Base-by-base conservation (phyloP, 2,113 vertebrate genomes). In the Bucco capensis region DNA sequence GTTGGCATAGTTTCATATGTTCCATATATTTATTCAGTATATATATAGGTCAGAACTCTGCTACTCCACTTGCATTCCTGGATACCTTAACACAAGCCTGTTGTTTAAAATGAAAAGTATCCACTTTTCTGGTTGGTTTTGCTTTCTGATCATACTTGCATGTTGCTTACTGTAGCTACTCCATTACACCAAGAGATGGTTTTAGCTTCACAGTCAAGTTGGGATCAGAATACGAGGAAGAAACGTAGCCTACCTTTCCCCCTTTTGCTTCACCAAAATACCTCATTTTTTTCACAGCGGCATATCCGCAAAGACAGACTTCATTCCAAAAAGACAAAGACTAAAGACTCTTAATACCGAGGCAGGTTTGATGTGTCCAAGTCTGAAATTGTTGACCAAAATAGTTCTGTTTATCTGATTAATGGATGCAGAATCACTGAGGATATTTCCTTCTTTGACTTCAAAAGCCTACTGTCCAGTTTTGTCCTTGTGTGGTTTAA, bases 311-410 rank as follows among this genome's bases (percentile, higher is more conserved):
- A 40, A 87, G n/a, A 50, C 5, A 78, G 30, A 16, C 21, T 66
- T 83, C 27, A 64, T 74, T 78, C 23, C 24, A 42, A 31, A 76
- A 79, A 90, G 64, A 44, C 4, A 80, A 38, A 84, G 7, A 18
- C 50, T 38, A 81, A 75, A 75, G 57, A 82, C 14, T 35, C 12
- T 37, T 33, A 71, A 64, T 42, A 77, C 8, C 49, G 46, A 18
- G 3, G 30, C 38, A 75, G 40, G 7, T 57, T 80, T 76, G 22
- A 73, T 46, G 10, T 65, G 40, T 37, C 0, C 0, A 72, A 62
- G 35, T 53, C 72, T 86, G 50, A 95, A 83, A 83, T 12, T 28
- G 8, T 50, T 83, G 58, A 79, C 54, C 19, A 53, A 69, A 87
- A 40, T 14, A 89, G 54, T 28, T 89, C 53, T 83, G 37, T 74